Evolutionary conservation across 23 tunicate genomes (phyloP), one percentile per base, ranked within the genome.

Genomic region (Trididemnum nubilum): DNA sequence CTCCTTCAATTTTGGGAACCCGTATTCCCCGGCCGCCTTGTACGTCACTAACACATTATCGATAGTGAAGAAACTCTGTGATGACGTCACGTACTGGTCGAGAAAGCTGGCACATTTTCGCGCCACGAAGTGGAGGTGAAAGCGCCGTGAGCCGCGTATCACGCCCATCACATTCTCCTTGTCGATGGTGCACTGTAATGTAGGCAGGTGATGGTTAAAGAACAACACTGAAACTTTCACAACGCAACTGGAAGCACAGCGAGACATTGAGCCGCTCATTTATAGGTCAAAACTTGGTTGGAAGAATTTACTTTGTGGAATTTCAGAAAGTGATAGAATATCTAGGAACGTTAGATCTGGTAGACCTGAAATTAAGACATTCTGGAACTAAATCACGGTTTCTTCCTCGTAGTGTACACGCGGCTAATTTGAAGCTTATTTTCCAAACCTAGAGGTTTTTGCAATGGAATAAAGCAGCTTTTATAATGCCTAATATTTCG

Each of bases 121-220:
- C 36, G 82, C 87, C 21, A 88, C 52, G 61, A 79, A 67, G 2
- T 74, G 83, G 61, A 88, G 57, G 32, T 73, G 79, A 33, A 88
- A 88, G 3, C 87, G 59, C 3, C 58, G 36, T 0, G 79, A 28
- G 2, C 89, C 87, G 4, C 87, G 71, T 71, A 82, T 37, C 40
- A 73, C 30, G 31, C 76, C 80, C 83, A 82, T 71, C 36, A 76
- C 87, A 65, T 88, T 88, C 32, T 88, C 93, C 44, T 75, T 74
- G 77, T 88, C 93, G 79, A 88, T 88, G 60, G 72, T 33, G 70
- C 93, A 82, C 93, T 88, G 66, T 18, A 80, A 85, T 2, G 26
- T 44, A 44, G 15, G 9, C 54, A 44, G 15, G n/a, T n/a, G n/a
- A n/a, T n/a, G n/a, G n/a, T n/a, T n/a, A n/a, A n/a, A n/a, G n/a